A percentile compares a stretch with the other conserved stretches of the same genome.
Evolutionary conservation across 2,888 invertebrate genomes (phyloP).

Genomic region (Leptopilina myrica): DNA sequence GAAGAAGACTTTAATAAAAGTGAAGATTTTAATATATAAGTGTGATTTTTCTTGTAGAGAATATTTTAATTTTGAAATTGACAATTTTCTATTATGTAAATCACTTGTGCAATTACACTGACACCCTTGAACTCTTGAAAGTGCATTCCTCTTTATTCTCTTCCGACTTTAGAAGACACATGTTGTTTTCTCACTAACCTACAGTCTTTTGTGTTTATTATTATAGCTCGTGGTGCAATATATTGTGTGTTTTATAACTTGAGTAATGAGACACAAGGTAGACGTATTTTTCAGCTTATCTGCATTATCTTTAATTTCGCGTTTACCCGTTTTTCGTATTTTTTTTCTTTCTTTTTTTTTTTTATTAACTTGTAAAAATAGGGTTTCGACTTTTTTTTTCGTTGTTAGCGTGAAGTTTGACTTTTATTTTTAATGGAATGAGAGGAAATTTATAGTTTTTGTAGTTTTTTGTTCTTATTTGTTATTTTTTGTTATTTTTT

Average conservation of each 20-base stretch:
- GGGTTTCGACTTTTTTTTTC: no score
- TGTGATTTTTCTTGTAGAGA: neutral
- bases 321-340: neutral
- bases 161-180: slow-evolving; percentile 7
- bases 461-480: no score
- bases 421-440: no score
- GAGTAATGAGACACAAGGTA: neutral
- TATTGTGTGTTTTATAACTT: slow-evolving; percentile 18
- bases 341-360: neutral
- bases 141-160: slow-evolving; percentile 13
- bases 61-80: neutral
- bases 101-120: neutral
- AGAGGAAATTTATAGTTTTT: no score
- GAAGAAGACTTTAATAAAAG: no score
- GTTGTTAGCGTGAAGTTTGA: no score
- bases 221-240: slow-evolving; percentile 7
- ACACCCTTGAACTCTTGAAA: slow-evolving; percentile 9
- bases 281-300: neutral
- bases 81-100: slow-evolving; percentile 4
- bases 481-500: no score
- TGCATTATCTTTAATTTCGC: slow-evolving; percentile 3
- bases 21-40: no score
- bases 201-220: slow-evolving; percentile 12
- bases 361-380: neutral
- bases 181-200: slow-evolving; percentile 23